Percentiles rank a stretch among this genome's conserved stretches.
Conservation (phyloP, 1,140 invertebrate species). For the Chionoecetes opilio region DNA sequence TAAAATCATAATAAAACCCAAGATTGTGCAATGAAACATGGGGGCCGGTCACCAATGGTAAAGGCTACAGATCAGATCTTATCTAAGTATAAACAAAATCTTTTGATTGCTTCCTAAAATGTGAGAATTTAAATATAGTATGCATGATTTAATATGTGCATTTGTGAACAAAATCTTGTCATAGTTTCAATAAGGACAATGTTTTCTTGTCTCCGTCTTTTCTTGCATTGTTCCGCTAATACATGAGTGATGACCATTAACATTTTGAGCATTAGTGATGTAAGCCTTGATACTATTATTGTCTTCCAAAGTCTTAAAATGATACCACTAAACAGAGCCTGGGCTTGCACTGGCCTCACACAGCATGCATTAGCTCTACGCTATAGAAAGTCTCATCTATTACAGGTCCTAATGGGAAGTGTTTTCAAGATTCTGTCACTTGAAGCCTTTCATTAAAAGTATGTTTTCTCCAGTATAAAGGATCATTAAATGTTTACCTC, state of each 20-base stretch:
- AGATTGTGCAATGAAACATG: constrained; percentile 55
- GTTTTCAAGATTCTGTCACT: constrained; percentile 1
- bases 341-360: constrained; percentile 41
- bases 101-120: constrained; percentile 39
- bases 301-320: constrained; percentile 49
- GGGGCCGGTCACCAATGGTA: neutral
- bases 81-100: constrained; percentile 36
- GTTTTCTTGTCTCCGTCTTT: neutral
- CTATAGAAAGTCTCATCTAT: constrained; percentile 40
- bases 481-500: neutral
- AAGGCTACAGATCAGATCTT: neutral
- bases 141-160: neutral
- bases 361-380: constrained; percentile 46
- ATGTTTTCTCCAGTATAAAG: constrained; percentile 51
- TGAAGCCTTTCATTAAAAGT: constrained; percentile 34
- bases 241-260: constrained; percentile 21
- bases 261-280: constrained; percentile 58
- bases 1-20: constrained; percentile 35
- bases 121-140: constrained; percentile 22
- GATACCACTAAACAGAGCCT: constrained; percentile 55
- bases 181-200: neutral
- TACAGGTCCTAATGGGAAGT: constrained; percentile 4
- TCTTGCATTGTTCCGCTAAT: constrained; percentile 37
- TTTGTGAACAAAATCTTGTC: neutral
- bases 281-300: constrained; percentile 46